Base-by-base conservation (phyloP, 2,888 invertebrate species). In the Caenorhabditis sp. region DNA sequence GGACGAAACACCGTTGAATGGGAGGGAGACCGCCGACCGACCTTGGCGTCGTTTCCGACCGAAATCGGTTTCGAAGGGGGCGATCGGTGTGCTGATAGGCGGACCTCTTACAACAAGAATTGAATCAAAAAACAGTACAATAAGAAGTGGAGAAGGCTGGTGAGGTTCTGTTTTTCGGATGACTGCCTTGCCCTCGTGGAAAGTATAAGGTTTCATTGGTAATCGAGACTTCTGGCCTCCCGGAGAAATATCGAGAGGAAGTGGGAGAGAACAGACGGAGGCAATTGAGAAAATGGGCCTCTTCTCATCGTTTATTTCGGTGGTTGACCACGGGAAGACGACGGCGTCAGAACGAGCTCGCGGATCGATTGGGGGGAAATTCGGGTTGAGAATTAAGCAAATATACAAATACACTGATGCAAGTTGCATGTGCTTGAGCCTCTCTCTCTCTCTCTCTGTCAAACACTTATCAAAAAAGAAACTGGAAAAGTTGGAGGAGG, bases 271-370 rank as follows among this genome's bases (percentile, higher is more conserved):
- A 58, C 75, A 75, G 68, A 50, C 50, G 43, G 74, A 53, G 63
- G 73, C 65, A 66, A 74, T 70, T 70, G 55, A 62, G 55, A 75
- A 68, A 68, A 68, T 68, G 68, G 59, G 68, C 43, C 68, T 68
- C 48, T 68, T 68, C 66, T 68, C 65, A 61, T 59, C 58, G 58
- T 66, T 74, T 74, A 74, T 66, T 74, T 74, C 52, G 73, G 61
- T 61, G 65, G 66, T 58, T 56, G 58, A 65, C 35, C 43, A 55
- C 52, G 30, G 43, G 24, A 45, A 17, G 50, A 8, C 5, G 24
- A 41, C 22, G 43, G 39, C 9, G 20, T 37, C 48, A 20, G 48
- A 22, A 37, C n/a, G 50, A 50, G 48, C 52, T 24, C 13, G 7
- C 32, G n/a, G 17, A 65, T 55, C 53, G 27, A 37, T 35, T 53